Percentiles rank a stretch among this genome's conserved stretches.
These are phyloP conservation scores for Calliopsis andreniformis DNA, from an alignment of 1,140 invertebrate genomes.

Conservation along the genomic window DNA sequence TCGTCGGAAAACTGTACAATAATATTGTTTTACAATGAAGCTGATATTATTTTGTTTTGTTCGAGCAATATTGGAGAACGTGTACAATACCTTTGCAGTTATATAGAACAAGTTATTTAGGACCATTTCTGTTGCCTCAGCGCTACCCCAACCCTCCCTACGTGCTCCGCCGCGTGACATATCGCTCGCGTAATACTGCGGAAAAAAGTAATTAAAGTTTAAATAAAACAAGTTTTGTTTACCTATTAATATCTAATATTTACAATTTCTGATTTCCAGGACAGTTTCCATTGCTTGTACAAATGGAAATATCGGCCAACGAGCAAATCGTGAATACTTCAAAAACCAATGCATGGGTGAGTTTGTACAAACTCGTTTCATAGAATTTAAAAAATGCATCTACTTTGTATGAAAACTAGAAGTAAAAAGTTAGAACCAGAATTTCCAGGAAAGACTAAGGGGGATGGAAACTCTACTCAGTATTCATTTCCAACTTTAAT, in stretches of 20 bases:
- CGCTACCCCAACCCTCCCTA: slow-evolving; percentile 97
- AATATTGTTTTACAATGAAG: slow-evolving; percentile 8
- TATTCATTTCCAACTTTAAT: too few species aligned
- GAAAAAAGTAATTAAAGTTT: slow-evolving; percentile 34
- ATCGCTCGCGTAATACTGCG: slow-evolving; percentile 88
- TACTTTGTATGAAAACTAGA: too few species aligned
- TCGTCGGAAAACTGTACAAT: slow-evolving; percentile 93
- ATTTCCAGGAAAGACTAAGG: too few species aligned
- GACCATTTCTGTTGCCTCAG: slow-evolving; percentile 99
- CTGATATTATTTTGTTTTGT: background rate
- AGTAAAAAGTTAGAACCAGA: too few species aligned
- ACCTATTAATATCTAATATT: slow-evolving; percentile 5
- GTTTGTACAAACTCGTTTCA: too few species aligned
- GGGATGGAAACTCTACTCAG: too few species aligned
- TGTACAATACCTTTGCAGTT: slow-evolving; percentile 91
- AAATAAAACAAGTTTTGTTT: slow-evolving; percentile 14
- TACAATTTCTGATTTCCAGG: background rate
- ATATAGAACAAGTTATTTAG: slow-evolving; percentile 99
- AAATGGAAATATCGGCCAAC: too few species aligned
- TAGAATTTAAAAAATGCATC: too few species aligned
- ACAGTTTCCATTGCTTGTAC: too few species aligned
- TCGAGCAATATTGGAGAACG: background rate
- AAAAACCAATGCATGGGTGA: too few species aligned
- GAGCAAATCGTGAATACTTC: too few species aligned
- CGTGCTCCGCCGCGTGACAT: slow-evolving; percentile 84